A percentile compares a stretch with the other conserved stretches of the same genome.
Conservation (phyloP, 1,140 invertebrate genomes). For the Scaptomyza graminum region DNA sequence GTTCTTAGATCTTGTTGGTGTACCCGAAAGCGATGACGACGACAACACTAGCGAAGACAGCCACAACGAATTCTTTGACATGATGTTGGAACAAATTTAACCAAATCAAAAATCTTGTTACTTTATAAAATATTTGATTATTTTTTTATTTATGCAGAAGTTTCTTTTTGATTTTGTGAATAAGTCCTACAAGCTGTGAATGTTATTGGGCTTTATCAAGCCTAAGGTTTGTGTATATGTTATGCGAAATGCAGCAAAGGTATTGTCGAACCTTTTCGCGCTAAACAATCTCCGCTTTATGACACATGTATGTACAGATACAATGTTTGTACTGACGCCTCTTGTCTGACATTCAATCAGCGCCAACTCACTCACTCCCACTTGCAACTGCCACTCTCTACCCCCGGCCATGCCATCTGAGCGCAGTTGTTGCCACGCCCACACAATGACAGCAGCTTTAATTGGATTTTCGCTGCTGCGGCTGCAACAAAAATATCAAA, state of each 20-base stretch:
- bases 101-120: too few species aligned
- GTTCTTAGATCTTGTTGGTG: too few species aligned
- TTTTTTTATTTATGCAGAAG: too few species aligned
- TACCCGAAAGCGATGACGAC: too few species aligned
- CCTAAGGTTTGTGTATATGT: not conserved
- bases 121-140: too few species aligned
- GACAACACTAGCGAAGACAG: too few species aligned
- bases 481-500: conserved; percentile 49
- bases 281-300: conserved; percentile 78
- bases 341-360: conserved; percentile 78
- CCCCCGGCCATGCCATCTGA: not conserved
- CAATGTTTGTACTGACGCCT: too few species aligned
- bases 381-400: not conserved
- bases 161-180: too few species aligned
- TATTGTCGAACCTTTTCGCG: conserved; percentile 16
- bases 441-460: conserved; percentile 75
- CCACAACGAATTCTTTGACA: too few species aligned
- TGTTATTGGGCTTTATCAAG: too few species aligned
- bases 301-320: conserved; percentile 56
- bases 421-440: conserved; percentile 41
- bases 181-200: too few species aligned
- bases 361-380: conserved; percentile 25
- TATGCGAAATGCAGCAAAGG: not conserved
- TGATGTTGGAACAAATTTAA: too few species aligned
- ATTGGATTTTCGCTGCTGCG: conserved; percentile 77